Conservation (phyloP, 2,113 vertebrate species). For the Oreochromis spilurus region DNA sequence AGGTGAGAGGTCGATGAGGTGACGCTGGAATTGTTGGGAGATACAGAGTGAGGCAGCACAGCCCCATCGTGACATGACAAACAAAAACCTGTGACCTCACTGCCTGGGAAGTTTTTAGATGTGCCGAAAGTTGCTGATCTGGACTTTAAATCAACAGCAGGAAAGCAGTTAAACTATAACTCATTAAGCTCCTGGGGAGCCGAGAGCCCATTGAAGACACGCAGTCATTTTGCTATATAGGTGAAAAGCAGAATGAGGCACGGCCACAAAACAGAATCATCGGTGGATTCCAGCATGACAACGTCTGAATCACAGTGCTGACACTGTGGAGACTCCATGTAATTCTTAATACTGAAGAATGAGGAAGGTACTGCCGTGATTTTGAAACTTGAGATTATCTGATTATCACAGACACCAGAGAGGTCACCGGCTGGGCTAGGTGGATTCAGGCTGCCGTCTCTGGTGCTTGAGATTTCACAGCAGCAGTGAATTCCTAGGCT, state of each 20-base stretch:
- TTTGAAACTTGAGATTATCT: constrained; percentile 6
- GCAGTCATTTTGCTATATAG: constrained; percentile 18
- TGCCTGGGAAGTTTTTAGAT: not conserved
- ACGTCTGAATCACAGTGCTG: constrained; percentile 55
- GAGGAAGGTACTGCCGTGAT: not conserved
- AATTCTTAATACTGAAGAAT: not conserved
- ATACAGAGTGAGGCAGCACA: constrained; percentile 7
- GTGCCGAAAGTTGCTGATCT: constrained; percentile 38
- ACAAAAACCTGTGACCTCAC: constrained; percentile 36
- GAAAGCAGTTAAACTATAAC: constrained; percentile 4
- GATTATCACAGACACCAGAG: constrained; percentile 7
- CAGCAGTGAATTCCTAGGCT: constrained; percentile 31
- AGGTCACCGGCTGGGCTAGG: not conserved
- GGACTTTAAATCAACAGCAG: constrained; percentile 1
- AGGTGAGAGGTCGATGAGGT: constrained; percentile 54
- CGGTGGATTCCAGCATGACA: constrained; percentile 29
- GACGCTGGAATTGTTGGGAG: constrained; percentile 33
- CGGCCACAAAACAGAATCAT: constrained; percentile 33
- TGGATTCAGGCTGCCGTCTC: not conserved
- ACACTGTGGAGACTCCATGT: constrained; percentile 11
- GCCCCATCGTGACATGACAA: constrained; percentile 8
- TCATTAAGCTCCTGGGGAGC: constrained; percentile 16
- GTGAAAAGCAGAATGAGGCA: constrained; percentile 17
- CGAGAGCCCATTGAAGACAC: not conserved
- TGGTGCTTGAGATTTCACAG: constrained; percentile 30